Evolutionary conservation across 2,888 invertebrate genomes (phyloP).

Genomic region (Sarcophaga subvicina): DNA sequence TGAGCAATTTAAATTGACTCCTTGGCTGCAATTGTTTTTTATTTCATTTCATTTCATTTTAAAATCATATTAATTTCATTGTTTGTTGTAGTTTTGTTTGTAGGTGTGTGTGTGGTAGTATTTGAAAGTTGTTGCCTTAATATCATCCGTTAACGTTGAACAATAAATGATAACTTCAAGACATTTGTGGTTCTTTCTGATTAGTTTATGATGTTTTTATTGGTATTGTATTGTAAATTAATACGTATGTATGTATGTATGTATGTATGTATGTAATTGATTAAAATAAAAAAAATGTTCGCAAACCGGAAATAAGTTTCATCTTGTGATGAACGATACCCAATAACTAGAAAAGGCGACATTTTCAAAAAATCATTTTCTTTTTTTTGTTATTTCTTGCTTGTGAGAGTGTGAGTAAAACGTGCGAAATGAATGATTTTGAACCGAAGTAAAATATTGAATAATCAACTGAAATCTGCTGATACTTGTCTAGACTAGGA

Average conservation of each 20-base stretch:
- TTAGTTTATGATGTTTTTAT: background rate
- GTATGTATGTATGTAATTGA: background rate
- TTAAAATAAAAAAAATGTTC: background rate
- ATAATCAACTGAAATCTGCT: background rate
- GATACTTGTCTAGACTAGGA: background rate
- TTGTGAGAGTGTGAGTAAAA: background rate
- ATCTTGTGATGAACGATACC: background rate
- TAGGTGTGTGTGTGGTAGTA: slow-evolving; percentile 3
- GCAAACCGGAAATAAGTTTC: background rate
- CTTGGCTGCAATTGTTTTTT: slow-evolving; percentile 27
- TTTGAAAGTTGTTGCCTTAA: slow-evolving; percentile 44
- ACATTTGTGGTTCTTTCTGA: slow-evolving; percentile 41
- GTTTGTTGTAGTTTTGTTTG: background rate
- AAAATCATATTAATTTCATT: background rate
- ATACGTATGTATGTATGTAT: background rate
- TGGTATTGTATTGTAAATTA: background rate
- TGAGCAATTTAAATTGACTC: no score
- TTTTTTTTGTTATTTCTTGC: background rate
- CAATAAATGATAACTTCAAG: slow-evolving; percentile 3
- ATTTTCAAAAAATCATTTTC: background rate
- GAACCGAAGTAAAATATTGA: background rate
- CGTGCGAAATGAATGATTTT: background rate
- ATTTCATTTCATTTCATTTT: background rate
- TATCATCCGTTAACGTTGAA: slow-evolving; percentile 42
- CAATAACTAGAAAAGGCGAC: background rate